Percentiles rank a stretch among this genome's conserved stretches.
Conservation (phyloP, 2,113 vertebrate genomes). For the Noturus placidus region DNA sequence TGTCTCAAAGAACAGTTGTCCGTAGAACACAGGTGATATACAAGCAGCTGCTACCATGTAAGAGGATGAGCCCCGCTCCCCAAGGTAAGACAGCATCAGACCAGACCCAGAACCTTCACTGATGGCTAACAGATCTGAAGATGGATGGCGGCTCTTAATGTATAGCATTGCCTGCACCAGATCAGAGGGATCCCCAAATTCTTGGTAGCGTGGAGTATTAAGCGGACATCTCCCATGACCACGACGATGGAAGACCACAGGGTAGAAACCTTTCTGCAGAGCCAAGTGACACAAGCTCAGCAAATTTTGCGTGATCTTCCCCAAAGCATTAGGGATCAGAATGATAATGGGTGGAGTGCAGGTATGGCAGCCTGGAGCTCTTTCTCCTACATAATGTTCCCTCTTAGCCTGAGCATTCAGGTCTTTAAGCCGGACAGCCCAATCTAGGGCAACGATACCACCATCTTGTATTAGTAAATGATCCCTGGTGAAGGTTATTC, state of each 20-base stretch:
- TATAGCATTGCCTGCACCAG: constrained; percentile 79
- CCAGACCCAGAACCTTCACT: constrained; percentile 86
- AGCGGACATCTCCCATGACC: constrained; percentile 77
- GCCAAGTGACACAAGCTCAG: constrained; percentile 73
- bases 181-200: constrained; percentile 82
- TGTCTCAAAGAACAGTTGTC: constrained; percentile 81
- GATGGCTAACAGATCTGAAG: constrained; percentile 73
- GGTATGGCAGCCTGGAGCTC: not conserved
- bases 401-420: constrained; percentile 50
- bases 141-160: constrained; percentile 75
- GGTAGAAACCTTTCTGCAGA: constrained; percentile 73
- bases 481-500: constrained; percentile 71
- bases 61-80: constrained; percentile 84
- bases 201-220: constrained; percentile 69
- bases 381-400: constrained; percentile 35
- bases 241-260: constrained; percentile 52
- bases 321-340: constrained; percentile 78
- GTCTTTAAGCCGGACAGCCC: constrained; percentile 70
- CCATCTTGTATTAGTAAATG: constrained; percentile 76
- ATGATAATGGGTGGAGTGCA: constrained; percentile 70
- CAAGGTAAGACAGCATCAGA: constrained; percentile 83
- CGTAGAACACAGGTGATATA: constrained; percentile 83
- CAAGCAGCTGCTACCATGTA: constrained; percentile 78
- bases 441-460: constrained; percentile 79
- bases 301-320: constrained; percentile 70